Conservation (phyloP, 2,888 invertebrate genomes). For the Nephrotoma appendiculata region DNA sequence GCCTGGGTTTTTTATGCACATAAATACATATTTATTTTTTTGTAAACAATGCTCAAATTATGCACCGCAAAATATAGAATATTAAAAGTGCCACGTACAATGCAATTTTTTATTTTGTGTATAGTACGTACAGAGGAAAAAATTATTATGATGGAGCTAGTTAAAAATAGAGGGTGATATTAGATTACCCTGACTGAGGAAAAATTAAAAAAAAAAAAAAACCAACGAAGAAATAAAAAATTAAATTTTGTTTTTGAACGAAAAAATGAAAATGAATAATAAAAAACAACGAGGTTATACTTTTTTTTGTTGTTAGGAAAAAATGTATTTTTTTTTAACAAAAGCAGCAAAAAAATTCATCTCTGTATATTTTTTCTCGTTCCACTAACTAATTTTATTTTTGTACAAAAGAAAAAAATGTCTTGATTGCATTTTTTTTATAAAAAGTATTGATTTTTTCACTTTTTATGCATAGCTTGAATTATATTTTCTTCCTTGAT, state of each 20-base stretch:
- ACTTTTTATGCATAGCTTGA: slow-evolving; percentile 1
- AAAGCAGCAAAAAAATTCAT: neutral
- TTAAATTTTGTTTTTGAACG: neutral
- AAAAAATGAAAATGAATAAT: neutral
- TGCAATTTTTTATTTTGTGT: neutral
- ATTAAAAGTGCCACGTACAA: neutral
- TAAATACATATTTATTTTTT: neutral
- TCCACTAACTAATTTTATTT: slow-evolving; percentile 2
- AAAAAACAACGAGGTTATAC: neutral
- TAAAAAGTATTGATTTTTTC: slow-evolving; percentile 1
- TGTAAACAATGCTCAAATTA: neutral
- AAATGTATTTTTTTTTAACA: neutral
- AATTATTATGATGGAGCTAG: neutral
- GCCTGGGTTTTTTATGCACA: neutral
- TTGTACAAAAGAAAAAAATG: slow-evolving; percentile 1
- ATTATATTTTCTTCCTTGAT: slow-evolving; percentile 1
- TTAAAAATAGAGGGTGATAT: neutral
- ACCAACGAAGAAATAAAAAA: neutral
- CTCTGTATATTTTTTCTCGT: slow-evolving; percentile 1
- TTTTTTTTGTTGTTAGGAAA: neutral
- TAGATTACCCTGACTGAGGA: neutral
- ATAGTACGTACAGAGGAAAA: neutral
- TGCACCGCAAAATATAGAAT: neutral
- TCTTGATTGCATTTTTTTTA: slow-evolving; percentile 2
- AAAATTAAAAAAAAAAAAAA: neutral